Evolutionary conservation across 2,888 invertebrate genomes (phyloP).

Genomic region (Monoplex corrugatus): DNA sequence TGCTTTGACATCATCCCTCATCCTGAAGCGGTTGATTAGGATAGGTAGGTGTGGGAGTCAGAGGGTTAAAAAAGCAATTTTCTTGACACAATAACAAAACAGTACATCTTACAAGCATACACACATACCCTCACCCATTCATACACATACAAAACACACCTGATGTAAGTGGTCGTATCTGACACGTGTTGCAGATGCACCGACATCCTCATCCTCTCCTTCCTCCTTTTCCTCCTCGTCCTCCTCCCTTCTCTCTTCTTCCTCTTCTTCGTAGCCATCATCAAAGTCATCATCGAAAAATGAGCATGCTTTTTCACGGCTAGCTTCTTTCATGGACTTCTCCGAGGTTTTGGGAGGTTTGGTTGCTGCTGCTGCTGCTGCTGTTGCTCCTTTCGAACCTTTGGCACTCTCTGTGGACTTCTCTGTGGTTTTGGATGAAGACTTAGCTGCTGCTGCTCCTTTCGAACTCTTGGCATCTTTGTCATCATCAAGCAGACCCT

Average conservation of each 20-base stretch:
- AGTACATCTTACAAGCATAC: background rate
- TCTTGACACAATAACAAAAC: background rate
- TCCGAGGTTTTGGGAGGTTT: background rate
- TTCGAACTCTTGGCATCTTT: background rate
- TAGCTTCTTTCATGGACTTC: background rate
- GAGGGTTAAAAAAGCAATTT: no score
- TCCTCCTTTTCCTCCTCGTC: constrained; percentile 50
- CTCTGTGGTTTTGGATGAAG: background rate
- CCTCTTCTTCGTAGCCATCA: constrained; percentile 42
- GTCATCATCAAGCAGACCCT: constrained; percentile 25
- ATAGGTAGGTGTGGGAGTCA: no score
- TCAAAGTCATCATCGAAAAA: no score
- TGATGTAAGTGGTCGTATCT: constrained; percentile 62
- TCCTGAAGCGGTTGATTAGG: no score
- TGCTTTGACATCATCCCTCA: no score
- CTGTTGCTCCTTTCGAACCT: background rate
- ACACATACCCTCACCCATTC: background rate
- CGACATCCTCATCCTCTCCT: constrained; percentile 33
- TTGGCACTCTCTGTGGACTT: no score
- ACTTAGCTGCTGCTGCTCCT: background rate
- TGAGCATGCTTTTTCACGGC: no score
- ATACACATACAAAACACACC: constrained; percentile 36
- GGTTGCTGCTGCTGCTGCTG: background rate
- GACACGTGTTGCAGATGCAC: constrained; percentile 20
- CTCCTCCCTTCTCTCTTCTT: constrained; percentile 51